Conservation (phyloP, 2,113 vertebrate genomes). For the Colaptes auratus region DNA sequence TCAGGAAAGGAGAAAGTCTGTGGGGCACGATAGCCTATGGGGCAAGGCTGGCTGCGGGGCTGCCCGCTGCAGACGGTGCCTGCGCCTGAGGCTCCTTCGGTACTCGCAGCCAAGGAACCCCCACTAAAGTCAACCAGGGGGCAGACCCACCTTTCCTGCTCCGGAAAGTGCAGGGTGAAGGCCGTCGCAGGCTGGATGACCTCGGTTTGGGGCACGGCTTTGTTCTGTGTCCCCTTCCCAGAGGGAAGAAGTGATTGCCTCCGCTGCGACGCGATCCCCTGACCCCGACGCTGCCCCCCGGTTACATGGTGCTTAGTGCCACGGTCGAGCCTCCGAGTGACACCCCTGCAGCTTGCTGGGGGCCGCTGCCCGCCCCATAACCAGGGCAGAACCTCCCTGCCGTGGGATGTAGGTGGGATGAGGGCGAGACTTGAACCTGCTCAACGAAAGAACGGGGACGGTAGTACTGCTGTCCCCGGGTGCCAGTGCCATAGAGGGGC, state of each 20-base stretch:
- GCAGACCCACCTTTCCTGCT: neutral
- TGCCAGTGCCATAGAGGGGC: neutral
- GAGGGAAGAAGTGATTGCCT: neutral
- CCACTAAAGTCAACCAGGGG: fast-evolving
- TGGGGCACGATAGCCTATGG: neutral
- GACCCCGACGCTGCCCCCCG: neutral
- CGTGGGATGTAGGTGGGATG: fast-evolving
- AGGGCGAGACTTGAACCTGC: neutral
- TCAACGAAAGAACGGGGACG: fast-evolving
- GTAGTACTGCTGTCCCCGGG: neutral
- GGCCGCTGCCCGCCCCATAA: neutral
- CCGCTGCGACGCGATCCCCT: neutral
- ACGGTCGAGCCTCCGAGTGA: no score
- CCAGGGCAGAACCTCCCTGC: neutral
- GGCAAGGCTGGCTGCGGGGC: neutral
- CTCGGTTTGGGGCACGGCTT: neutral
- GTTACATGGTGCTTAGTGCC: neutral
- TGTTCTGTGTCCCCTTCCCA: neutral
- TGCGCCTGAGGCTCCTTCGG: fast-evolving
- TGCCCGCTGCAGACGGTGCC: neutral
- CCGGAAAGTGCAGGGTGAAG: neutral
- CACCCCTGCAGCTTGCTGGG: neutral
- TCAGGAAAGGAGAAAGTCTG: fast-evolving
- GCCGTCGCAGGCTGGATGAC: neutral
- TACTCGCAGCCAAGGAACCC: neutral